Conservation (phyloP, 2,113 vertebrate species). For the Loxodonta africana region DNA sequence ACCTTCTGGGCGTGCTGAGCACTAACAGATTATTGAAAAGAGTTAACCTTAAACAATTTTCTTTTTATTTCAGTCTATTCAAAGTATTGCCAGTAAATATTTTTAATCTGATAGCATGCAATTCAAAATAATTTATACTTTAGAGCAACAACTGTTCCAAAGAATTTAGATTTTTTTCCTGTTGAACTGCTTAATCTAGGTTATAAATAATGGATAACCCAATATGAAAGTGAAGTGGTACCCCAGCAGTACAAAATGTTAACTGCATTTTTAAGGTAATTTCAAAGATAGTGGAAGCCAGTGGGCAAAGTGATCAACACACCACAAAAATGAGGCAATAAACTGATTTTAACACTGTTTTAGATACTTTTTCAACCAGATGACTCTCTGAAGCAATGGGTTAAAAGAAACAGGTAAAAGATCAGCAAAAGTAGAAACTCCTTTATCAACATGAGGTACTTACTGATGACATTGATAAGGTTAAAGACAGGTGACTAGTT, state of each 20-base stretch:
- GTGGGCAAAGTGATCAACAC: background rate
- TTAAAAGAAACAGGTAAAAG: background rate
- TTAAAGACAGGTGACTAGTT: too few species aligned
- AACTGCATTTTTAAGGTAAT: background rate
- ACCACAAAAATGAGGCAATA: too few species aligned
- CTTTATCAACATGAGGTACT: background rate
- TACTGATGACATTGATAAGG: background rate
- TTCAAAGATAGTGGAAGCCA: background rate
- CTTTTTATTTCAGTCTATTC: background rate
- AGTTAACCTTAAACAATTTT: background rate
- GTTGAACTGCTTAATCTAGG: background rate
- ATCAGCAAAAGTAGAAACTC: background rate
- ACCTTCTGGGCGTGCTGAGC: background rate
- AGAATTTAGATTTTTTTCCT: background rate
- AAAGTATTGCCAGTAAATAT: background rate
- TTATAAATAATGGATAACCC: background rate
- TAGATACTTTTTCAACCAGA: background rate
- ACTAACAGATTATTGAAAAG: background rate
- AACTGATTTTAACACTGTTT: too few species aligned
- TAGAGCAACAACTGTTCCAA: background rate
- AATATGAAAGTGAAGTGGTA: background rate
- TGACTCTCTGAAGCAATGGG: background rate
- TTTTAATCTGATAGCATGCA: background rate
- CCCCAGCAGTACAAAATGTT: background rate
- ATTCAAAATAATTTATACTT: background rate